A percentile compares a stretch with the other conserved stretches of the same genome.
Conservation (phyloP, 2,113 vertebrate species). For the Dolichotis patagonum region DNA sequence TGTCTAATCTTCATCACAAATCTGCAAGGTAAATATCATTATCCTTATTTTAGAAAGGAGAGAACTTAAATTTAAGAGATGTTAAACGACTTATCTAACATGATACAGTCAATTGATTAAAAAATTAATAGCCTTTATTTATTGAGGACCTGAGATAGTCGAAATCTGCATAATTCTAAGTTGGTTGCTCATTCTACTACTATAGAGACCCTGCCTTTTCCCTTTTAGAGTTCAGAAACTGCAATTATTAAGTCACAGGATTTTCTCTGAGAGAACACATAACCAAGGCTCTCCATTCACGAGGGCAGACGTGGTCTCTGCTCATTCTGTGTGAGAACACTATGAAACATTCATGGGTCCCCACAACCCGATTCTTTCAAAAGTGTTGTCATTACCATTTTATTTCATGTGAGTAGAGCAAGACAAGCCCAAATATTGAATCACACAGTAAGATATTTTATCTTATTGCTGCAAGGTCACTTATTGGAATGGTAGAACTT, state of each 20-base stretch:
- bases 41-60: not conserved
- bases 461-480: conserved; percentile 30
- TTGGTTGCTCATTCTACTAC: not conserved
- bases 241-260: not conserved
- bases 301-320: not conserved
- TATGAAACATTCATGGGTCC: not conserved
- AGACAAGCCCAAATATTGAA: conserved; percentile 58
- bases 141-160: not conserved
- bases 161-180: not conserved
- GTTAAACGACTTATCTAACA: not conserved
- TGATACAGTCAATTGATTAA: not conserved
- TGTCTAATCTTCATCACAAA: not conserved
- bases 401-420: conserved; percentile 26
- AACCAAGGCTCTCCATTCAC: not conserved
- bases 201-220: not conserved
- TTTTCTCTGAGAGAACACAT: not conserved
- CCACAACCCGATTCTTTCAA: not conserved
- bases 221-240: not conserved
- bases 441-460: conserved; percentile 36
- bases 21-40: not conserved
- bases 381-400: not conserved
- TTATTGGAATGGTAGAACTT: conserved; percentile 1
- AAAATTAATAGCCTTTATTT: conserved; percentile 6
- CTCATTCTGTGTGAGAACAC: not conserved
- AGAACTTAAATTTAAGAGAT: not conserved